Base-by-base conservation (phyloP, 2,113 vertebrate species). In the Galemys pyrenaicus region DNA sequence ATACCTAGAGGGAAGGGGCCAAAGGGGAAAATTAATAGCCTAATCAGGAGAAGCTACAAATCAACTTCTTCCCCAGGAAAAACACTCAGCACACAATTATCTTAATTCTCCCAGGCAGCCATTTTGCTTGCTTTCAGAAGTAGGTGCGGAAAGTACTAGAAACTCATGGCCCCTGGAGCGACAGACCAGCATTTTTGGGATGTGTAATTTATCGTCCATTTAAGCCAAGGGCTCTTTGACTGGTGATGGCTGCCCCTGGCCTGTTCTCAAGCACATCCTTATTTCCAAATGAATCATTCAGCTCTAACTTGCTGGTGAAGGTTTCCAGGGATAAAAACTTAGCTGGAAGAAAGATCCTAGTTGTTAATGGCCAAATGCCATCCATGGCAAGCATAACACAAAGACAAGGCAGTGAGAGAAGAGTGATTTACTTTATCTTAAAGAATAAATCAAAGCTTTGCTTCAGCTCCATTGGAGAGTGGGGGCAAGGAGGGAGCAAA, bases 391-490 rank as follows among this genome's bases (percentile, higher is more conserved):
- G 49, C 67, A 60, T 60, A 97, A 95, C 70, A 85, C 51, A 96
- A 78, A 95, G 96, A 89, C 82, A 94, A 68, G 44, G 86, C 5
- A 41, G 41, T 89, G 95, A 96, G 94, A 54, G 77, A 89, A 67
- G 70, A 83, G 30, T 71, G 83, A 98, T 97, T 94, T 95, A 95
- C 85, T 94, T 74, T 51, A 79, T 64, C 62, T 96, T 73, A 58
- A 97, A 94, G 94, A 39, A n/a, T 96, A 98, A 97, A 97, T 97
- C 94, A 94, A 85, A 64, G 82, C 89, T 95, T 96, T 68, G 86
- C 97, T 78, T 90, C 84, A 64, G n/a, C 89, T 91, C 68, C 64
- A 20, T 95, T 84, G 58, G 80, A 44, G 75, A 68, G 86, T 79
- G 22, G 79, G 89, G 86, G 86, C 71, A 94, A 74, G 41, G 91